Percentiles rank a stretch among this genome's conserved stretches.
These are phyloP conservation scores for Digitonthophagus gazella DNA, from an alignment of 2,888 invertebrate genomes.

Conservation along the genomic window DNA sequence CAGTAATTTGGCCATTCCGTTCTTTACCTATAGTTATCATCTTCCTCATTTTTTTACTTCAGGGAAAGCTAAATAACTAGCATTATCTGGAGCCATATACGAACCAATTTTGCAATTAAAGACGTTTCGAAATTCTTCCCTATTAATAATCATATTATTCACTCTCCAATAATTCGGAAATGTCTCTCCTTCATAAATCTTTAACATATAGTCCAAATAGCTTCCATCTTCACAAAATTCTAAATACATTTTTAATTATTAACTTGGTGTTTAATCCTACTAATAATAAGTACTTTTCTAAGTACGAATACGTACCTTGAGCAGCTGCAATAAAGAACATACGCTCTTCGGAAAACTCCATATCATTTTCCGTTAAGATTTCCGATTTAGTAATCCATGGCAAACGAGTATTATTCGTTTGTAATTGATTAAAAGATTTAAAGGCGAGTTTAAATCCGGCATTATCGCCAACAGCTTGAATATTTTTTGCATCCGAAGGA, in stretches of 20 bases:
- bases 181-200: constrained; percentile 35
- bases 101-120: constrained; percentile 38
- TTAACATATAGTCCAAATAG: constrained; percentile 34
- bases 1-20: too few relatives aligned
- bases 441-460: constrained; percentile 35
- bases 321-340: constrained; percentile 37
- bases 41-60: too few relatives aligned
- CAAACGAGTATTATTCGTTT: constrained; percentile 28
- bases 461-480: constrained; percentile 31
- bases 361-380: too few relatives aligned
- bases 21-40: too few relatives aligned
- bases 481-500: neutral
- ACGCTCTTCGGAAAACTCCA: constrained; percentile 34
- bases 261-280: too few relatives aligned
- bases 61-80: too few relatives aligned
- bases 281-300: neutral
- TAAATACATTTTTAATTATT: too few relatives aligned
- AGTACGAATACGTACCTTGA: constrained; percentile 36
- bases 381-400: constrained; percentile 36
- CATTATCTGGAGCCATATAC: too few relatives aligned
- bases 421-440: constrained; percentile 28
- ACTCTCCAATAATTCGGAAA: constrained; percentile 37
- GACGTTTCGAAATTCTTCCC: constrained; percentile 32
- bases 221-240: constrained; percentile 37
- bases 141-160: constrained; percentile 37